A percentile compares a stretch with the other conserved stretches of the same genome.
phyloP scores from a whole-genome alignment of 92 coral and sea anemone genomes.

The Nematostella vectensis region DNA sequence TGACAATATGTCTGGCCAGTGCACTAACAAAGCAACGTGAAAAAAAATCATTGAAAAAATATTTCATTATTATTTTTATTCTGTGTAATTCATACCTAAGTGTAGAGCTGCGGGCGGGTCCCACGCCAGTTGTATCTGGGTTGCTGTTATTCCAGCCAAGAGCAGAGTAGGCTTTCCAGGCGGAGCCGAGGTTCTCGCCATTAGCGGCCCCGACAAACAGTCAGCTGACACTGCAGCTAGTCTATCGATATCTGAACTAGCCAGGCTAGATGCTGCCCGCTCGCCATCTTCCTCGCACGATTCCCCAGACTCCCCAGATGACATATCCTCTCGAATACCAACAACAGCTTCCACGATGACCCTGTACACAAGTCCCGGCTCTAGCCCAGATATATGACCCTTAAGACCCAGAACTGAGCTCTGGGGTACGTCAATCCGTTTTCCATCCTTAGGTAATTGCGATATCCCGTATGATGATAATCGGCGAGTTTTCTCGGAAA shows the following conservation, averaged over 20 bases:
- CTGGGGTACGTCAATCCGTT: slow-evolving; percentile 21
- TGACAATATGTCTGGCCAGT: too few relatives aligned
- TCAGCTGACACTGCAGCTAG: slow-evolving; percentile 8
- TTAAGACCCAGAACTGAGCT: slow-evolving; percentile 24
- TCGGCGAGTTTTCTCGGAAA: slow-evolving; percentile 40
- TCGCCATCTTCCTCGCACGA: slow-evolving; percentile 20
- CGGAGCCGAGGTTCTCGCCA: slow-evolving; percentile 50
- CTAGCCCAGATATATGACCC: slow-evolving; percentile 29
- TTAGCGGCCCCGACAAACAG: slow-evolving; percentile 44
- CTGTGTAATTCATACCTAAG: slow-evolving; percentile 41
- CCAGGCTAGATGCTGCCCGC: slow-evolving; percentile 15
- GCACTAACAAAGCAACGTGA: too few relatives aligned
- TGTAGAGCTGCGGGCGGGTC: slow-evolving; percentile 38
- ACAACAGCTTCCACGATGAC: slow-evolving; percentile 50
- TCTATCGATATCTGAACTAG: slow-evolving; percentile 25
- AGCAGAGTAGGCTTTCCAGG: slow-evolving; percentile 59
- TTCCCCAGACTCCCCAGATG: slow-evolving; percentile 42
- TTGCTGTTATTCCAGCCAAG: slow-evolving; percentile 46
- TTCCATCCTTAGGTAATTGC: slow-evolving; percentile 20
- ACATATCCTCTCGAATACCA: slow-evolving; percentile 29
- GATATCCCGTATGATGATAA: slow-evolving; percentile 30
- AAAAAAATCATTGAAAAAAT: too few relatives aligned
- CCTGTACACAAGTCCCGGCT: slow-evolving; percentile 60
- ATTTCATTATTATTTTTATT: too few relatives aligned
- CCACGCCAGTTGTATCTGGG: slow-evolving; percentile 61